Base-by-base conservation (phyloP, 2,888 invertebrate species). In the Hemithea aestivaria region DNA sequence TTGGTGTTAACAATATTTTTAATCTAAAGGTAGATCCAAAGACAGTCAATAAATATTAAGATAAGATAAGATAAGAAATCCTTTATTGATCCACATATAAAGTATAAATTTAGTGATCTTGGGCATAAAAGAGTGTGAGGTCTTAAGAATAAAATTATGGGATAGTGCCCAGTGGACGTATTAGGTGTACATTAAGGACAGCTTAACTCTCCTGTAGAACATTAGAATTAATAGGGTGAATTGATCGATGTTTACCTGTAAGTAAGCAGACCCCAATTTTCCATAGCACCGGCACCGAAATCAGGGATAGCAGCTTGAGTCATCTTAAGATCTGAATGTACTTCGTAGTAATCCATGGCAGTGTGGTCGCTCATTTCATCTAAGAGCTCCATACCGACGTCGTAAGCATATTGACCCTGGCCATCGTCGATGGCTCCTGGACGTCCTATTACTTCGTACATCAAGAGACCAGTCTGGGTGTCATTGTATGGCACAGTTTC, bases 191-290 rank as follows among this genome's bases (percentile, higher is more conserved):
- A n/a, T n/a, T n/a, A n/a, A n/a, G n/a, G n/a, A n/a, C n/a, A n/a
- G n/a, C n/a, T n/a, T n/a, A n/a, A n/a, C n/a, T n/a, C n/a, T n/a
- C n/a, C n/a, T n/a, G n/a, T n/a, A n/a, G n/a, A n/a, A n/a, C n/a
- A n/a, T n/a, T n/a, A n/a, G n/a, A n/a, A n/a, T n/a, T n/a, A n/a
- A n/a, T n/a, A n/a, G n/a, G n/a, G n/a, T n/a, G n/a, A n/a, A n/a
- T n/a, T n/a, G n/a, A n/a, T n/a, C n/a, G n/a, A n/a, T n/a, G n/a
- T 8, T 29, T 64, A 90, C 91, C 90, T 90, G 77, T 93, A 95
- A 0, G 94, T 94, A 4, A 94, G 88, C 25, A 95, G 74, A 4
- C 94, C 95, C 94, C 94, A 95, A 66, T 95, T 95, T 67, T 94
- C 94, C 94, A 95, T 94, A 44, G 94, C 94, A 35, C 93, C 93